phyloP scores from a whole-genome alignment of 2,888 invertebrate species.

The Drosophila mimetica region DNA sequence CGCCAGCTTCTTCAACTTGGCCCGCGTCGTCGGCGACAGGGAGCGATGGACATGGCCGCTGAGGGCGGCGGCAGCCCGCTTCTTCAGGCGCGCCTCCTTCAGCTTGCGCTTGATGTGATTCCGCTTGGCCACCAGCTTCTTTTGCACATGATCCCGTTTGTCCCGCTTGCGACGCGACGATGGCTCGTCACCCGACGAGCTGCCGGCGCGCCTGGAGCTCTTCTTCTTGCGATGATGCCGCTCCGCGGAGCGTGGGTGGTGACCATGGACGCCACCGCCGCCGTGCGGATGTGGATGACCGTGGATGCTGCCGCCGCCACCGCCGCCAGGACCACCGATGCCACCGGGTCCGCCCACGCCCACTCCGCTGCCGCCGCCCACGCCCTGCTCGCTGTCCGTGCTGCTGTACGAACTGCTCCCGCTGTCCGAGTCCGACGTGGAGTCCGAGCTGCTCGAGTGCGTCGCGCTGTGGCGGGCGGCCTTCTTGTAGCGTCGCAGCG shows the following conservation, averaged over 20 bases:
- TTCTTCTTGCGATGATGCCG: constrained; percentile 85
- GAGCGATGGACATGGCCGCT: constrained; percentile 80
- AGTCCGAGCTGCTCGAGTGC: constrained; percentile 82
- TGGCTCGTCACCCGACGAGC: constrained; percentile 86
- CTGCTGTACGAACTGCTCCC: constrained; percentile 83
- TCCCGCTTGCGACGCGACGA: constrained; percentile 79
- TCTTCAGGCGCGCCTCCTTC: constrained; percentile 83
- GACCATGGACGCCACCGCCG: constrained; percentile 26
- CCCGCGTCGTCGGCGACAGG: constrained; percentile 81
- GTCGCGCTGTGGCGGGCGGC: constrained; percentile 73
- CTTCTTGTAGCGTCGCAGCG: constrained; percentile 82
- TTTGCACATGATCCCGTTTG: constrained; percentile 83
- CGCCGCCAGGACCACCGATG: constrained; percentile 9
- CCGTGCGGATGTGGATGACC: constrained; percentile 31
- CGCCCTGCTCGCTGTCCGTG: constrained; percentile 76
- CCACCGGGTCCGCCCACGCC: not conserved
- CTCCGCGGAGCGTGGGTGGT: constrained; percentile 61
- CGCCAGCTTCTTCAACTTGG: constrained; percentile 81
- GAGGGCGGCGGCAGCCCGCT: constrained; percentile 77
- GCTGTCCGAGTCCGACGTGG: constrained; percentile 82
- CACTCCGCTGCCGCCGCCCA: constrained; percentile 21
- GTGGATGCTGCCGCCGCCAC: constrained; percentile 15
- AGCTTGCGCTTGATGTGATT: constrained; percentile 83
- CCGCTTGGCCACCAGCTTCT: constrained; percentile 83
- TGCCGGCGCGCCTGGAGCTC: constrained; percentile 81